Percentiles rank a stretch among this genome's conserved stretches.
Evolutionary conservation across 2,797 vertebrate species (phyloP).

Genomic region (Xenops minutus): DNA sequence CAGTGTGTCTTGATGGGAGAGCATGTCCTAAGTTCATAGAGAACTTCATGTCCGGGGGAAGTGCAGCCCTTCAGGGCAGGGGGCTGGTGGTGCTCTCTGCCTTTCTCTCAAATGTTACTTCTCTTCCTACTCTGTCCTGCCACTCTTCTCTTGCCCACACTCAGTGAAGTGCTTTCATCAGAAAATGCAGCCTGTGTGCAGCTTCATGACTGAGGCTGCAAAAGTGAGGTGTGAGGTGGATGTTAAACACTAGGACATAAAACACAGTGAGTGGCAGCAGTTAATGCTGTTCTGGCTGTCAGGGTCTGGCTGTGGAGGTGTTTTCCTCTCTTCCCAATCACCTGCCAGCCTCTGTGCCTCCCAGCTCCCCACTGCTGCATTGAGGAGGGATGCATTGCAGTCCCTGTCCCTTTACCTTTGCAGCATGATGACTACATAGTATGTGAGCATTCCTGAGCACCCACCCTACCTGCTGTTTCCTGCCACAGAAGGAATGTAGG

Average conservation of each 20-base stretch:
- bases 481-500: not conserved
- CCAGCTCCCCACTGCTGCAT: not conserved
- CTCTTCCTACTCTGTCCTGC: not conserved
- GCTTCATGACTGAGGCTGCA: not conserved
- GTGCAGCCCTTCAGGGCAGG: not conserved
- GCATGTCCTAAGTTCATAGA: not conserved
- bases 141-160: not conserved
- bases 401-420: not conserved
- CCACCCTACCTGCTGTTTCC: not conserved
- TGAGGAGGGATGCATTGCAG: not conserved
- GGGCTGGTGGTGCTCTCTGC: not conserved
- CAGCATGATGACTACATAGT: not conserved
- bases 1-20: not conserved
- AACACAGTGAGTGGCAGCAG: not conserved
- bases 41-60: not conserved
- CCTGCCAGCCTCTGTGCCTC: not conserved
- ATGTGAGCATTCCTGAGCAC: not conserved
- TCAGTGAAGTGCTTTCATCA: not conserved
- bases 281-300: not conserved
- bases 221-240: not conserved
- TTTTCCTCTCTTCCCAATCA: not conserved
- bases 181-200: not conserved
- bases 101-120: not conserved
- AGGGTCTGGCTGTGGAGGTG: not conserved
- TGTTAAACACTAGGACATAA: not conserved